Conservation (phyloP, 64 coral and sea anemone species). For the Actinia tenebrosa region DNA sequence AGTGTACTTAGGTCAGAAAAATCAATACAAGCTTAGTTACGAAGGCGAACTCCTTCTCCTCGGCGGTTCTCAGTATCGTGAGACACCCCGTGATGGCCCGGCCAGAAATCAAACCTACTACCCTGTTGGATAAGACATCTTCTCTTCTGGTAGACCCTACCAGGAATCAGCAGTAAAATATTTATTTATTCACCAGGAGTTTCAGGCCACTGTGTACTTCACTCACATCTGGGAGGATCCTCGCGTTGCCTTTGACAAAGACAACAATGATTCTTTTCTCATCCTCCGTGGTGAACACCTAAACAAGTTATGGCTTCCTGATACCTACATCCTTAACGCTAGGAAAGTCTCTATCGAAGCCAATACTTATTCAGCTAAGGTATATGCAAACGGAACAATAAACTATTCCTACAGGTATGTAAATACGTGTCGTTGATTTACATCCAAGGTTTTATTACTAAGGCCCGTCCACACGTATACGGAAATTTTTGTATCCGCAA, state of each 20-base stretch:
- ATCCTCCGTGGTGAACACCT: constrained; percentile 25
- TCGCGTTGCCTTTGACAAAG: constrained; percentile 4
- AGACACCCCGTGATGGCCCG: too few relatives aligned
- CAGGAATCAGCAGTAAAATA: too few relatives aligned
- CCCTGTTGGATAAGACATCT: too few relatives aligned
- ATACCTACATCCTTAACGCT: constrained; percentile 28
- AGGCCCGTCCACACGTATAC: too few relatives aligned
- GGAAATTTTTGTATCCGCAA: too few relatives aligned
- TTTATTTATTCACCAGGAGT: constrained; percentile 13
- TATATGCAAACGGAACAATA: not conserved
- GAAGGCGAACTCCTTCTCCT: too few relatives aligned
- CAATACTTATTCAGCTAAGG: not conserved
- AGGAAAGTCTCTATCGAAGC: constrained; percentile 12
- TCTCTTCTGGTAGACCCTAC: too few relatives aligned
- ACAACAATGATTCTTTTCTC: constrained; percentile 20
- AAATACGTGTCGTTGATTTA: not conserved
- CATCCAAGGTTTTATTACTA: too few relatives aligned
- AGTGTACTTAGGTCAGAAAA: too few relatives aligned
- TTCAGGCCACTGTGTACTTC: constrained; percentile 25
- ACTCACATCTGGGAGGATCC: constrained; percentile 41
- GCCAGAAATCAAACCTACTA: too few relatives aligned
- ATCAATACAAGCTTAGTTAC: too few relatives aligned
- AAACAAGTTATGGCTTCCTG: constrained; percentile 37
- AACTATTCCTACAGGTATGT: not conserved
- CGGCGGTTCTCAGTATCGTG: too few relatives aligned